Base-by-base conservation (phyloP, 2,113 vertebrate species). In the Gadus chalcogrammus region DNA sequence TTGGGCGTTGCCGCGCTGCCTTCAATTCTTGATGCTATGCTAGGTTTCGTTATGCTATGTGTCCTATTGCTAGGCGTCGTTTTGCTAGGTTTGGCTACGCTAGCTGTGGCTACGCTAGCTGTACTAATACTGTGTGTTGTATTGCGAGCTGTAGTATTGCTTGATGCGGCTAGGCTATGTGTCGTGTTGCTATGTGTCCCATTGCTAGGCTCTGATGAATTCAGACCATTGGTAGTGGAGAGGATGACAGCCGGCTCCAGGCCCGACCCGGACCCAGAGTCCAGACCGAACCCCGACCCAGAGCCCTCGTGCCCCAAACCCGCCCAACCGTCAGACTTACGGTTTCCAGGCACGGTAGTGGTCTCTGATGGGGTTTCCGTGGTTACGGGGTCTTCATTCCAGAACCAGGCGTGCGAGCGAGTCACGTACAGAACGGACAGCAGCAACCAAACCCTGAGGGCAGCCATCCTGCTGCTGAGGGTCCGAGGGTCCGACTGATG, bases 391-490 rank as follows among this genome's bases (percentile, higher is more conserved):
- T 59, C 0, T 13, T 68, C 15, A 22, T 69, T 0, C 83, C 82
- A 89, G 0, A 70, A 73, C 86, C 82, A 89, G 61, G 86, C 87
- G n/a, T 88, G 73, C 31, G 69, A 24, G 71, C 72, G 71, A n/a
- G 74, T 70, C 0, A 64, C 58, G 3, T 62, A 80, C 61, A 90
- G 70, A 22, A 79, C 70, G 77, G 88, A 65, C 7, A 77, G 67
- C 28, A 91, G n/a, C 12, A 78, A 15, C 74, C 68, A 73, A 11
- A 70, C 61, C 67, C 67, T 75, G 72, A 84, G 72, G 64, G 24
- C 73, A 62, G 67, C 55, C 88, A 86, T 15, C 18, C 67, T 24
- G 20, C 42, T 18, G 60, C 42, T 48, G 42, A 48, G 38, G 5
- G 38, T 42, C 38, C 38, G 38, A 42, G 38, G 5, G 38, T 42